Base-by-base conservation (phyloP, 2,797 vertebrate species). In the Pelodytes ibericus region DNA sequence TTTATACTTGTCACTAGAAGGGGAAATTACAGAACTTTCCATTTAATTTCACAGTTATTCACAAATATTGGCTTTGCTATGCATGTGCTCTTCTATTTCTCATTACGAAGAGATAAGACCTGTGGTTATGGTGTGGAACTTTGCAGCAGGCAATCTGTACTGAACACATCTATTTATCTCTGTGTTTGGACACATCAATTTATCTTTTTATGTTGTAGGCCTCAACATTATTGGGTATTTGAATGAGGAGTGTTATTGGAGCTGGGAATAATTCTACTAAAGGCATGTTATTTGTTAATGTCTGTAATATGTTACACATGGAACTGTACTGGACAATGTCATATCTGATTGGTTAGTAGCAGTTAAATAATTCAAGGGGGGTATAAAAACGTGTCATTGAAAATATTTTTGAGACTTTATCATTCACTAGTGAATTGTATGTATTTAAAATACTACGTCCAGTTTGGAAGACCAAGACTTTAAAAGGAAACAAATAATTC, bases 51-150 rank as follows among this genome's bases (percentile, higher is more conserved):
- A 74, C 61, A 65, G 31, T 65, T 56, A 10, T 65, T 65, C 47
- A 73, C 61, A 65, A 73, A 64, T 64, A 57, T 73, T 57, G 71
- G 31, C 61, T 64, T 73, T 65, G 60, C 26, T 53, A 73, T 56
- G 31, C 22, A 56, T 39, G 30, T 41, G 71, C 2, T 63, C 8
- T 49, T 53, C 18, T 63, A 16, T 33, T 63, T 73, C 24, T 9
- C 33, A 20, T 33, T 44, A 53, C 33, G 11, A 56, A 64, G 22
- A 27, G 62, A 57, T 57, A 18, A 16, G 26, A 56, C 11, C 44
- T 56, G 18, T 56, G 30, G 18, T 64, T 39, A 56, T 29, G 11
- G 5, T 29, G 29, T 44, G 56, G 31, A 71, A 71, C 31, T 29
- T 51, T 59, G 53, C 33, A 22, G 18, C 11, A 8, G 53, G 22